Evolutionary conservation across 53 echinoderm and acorn worm species (phyloP).

Genomic region (Patiria pectinifera): DNA sequence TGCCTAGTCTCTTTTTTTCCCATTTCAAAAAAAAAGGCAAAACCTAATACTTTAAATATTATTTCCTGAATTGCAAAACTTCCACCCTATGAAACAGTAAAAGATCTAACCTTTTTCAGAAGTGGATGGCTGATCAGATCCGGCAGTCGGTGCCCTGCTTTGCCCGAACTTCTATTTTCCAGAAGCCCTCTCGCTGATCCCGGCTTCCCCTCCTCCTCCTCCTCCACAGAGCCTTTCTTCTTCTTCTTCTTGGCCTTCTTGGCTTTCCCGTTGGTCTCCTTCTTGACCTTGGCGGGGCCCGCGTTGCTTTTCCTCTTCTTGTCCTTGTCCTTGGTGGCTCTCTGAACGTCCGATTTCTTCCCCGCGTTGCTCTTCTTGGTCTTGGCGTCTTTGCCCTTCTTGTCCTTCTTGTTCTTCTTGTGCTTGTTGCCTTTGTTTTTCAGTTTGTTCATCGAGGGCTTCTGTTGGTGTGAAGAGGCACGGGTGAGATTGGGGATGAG

Average conservation of each 20-base stretch:
- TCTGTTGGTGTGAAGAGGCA: background rate
- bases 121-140: conserved; percentile 65
- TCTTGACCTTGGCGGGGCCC: conserved; percentile 18
- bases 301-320: conserved; percentile 62
- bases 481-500: no score
- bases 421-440: conserved; percentile 62
- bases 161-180: background rate
- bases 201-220: conserved; percentile 46
- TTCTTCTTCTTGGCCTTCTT: conserved; percentile 82
- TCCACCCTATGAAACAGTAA: background rate
- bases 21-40: no score
- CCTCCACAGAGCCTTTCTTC: conserved; percentile 40
- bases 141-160: conserved; percentile 68
- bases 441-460: conserved; percentile 51
- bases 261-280: conserved; percentile 51
- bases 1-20: no score
- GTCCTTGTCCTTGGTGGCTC: conserved; percentile 68
- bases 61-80: no score
- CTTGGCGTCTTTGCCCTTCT: conserved; percentile 58
- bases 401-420: conserved; percentile 62
- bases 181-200: conserved; percentile 50
- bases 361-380: conserved; percentile 16
- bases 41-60: no score
- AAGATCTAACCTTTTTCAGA: conserved; percentile 62
- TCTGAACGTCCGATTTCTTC: background rate